These are phyloP conservation scores for Notamacropus eugenii DNA, from an alignment of 2,797 vertebrate genomes.

Conservation along the genomic window DNA sequence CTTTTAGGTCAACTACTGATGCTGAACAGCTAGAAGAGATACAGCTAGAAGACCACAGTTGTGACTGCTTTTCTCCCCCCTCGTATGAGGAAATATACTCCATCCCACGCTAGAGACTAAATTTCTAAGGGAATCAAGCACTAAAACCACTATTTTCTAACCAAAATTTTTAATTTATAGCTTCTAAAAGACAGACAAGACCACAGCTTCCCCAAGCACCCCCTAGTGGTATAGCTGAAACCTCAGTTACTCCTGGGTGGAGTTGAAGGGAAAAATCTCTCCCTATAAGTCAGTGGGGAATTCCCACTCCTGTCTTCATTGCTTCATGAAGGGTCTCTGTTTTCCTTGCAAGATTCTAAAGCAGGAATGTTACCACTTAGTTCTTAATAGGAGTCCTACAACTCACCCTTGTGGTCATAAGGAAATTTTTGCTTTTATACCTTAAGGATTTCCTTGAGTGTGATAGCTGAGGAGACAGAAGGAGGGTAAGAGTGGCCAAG, in stretches of 20 bases:
- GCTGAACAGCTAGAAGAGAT: slow-evolving; percentile 62
- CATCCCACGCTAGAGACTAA: slow-evolving; percentile 19
- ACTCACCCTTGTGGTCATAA: not conserved
- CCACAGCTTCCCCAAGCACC: not conserved
- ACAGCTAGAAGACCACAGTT: slow-evolving; percentile 46
- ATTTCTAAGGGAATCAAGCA: not conserved
- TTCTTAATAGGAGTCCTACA: not conserved
- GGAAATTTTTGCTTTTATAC: not conserved
- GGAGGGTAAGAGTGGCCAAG: not conserved
- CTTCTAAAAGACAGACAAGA: slow-evolving; percentile 4
- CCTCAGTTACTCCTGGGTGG: not conserved
- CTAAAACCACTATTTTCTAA: not conserved
- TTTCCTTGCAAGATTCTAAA: not conserved
- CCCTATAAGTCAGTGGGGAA: not conserved
- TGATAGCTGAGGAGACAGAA: not conserved
- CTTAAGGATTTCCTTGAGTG: not conserved
- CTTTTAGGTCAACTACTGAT: slow-evolving; percentile 77
- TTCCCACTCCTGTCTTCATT: not conserved
- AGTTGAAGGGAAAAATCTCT: not conserved
- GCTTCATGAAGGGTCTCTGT: not conserved
- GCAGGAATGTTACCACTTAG: not conserved
- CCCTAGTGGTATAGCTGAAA: not conserved
- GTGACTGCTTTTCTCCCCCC: slow-evolving; percentile 76
- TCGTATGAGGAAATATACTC: slow-evolving; percentile 84
- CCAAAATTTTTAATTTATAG: not conserved